Evolutionary conservation across 1,140 invertebrate species (phyloP).

Genomic region (Eufriesea mexicana): DNA sequence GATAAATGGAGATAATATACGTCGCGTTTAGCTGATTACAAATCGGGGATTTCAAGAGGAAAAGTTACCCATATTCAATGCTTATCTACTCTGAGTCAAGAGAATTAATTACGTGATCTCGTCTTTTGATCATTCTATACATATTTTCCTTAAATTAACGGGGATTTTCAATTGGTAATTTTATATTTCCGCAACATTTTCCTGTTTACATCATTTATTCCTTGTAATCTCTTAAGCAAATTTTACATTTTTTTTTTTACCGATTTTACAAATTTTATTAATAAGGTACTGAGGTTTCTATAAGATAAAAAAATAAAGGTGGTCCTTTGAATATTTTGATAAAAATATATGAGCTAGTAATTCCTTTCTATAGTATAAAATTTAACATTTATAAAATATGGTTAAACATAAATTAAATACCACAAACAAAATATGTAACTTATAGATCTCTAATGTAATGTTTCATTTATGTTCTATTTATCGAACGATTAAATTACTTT

Average conservation of each 20-base stretch:
- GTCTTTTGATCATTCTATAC: background rate
- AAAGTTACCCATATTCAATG: background rate
- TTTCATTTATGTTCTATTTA: background rate
- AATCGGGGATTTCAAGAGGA: constrained; percentile 3
- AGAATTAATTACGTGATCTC: background rate
- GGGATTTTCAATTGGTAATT: background rate
- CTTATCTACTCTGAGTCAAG: background rate
- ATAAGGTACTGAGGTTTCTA: background rate
- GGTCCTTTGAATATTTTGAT: background rate
- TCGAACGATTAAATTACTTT: background rate
- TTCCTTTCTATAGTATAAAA: no score
- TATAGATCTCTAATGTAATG: no score
- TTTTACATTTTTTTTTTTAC: background rate
- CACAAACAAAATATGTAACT: no score
- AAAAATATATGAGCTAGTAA: background rate
- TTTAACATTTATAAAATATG: no score
- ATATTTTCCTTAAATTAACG: background rate
- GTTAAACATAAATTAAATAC: no score
- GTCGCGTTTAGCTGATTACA: constrained; percentile 8
- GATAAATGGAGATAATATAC: constrained; percentile 19
- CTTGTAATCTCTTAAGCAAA: background rate
- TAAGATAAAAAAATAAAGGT: background rate
- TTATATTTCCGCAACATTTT: background rate
- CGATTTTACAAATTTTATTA: background rate
- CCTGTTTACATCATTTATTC: background rate